phyloP scores from a whole-genome alignment of 1,140 invertebrate species.

The Reticulitermes speratus region DNA sequence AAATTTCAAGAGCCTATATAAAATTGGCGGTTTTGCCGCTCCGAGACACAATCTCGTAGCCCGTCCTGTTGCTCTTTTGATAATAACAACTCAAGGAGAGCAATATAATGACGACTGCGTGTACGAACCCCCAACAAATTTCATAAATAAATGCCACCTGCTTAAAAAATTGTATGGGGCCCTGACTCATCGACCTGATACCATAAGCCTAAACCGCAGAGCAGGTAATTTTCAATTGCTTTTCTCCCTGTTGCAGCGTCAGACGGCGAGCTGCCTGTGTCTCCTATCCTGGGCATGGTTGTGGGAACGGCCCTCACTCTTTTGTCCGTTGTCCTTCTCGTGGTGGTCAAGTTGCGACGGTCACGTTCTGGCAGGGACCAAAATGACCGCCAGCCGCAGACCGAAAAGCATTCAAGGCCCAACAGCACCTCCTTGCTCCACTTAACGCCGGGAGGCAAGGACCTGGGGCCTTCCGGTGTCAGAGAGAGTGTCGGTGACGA shows the following conservation, averaged over 20 bases:
- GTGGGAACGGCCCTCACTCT: constrained; percentile 55
- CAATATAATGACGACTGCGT: too few relatives aligned
- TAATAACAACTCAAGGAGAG: too few relatives aligned
- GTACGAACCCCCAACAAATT: too few relatives aligned
- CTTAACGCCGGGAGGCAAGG: background rate
- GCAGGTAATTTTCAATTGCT: too few relatives aligned
- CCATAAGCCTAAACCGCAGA: too few relatives aligned
- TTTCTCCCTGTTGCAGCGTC: constrained; percentile 47
- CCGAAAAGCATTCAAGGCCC: constrained; percentile 20
- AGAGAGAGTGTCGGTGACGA: constrained; percentile 49
- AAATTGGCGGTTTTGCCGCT: too few relatives aligned
- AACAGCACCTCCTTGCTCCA: constrained; percentile 23
- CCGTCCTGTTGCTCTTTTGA: too few relatives aligned
- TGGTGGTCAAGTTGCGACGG: constrained; percentile 52
- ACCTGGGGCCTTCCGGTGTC: background rate
- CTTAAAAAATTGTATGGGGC: too few relatives aligned
- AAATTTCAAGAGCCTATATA: too few relatives aligned
- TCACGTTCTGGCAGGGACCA: constrained; percentile 40
- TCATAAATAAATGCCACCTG: too few relatives aligned
- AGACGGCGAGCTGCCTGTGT: constrained; percentile 54
- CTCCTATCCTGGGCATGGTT: constrained; percentile 55
- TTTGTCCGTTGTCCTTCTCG: constrained; percentile 52
- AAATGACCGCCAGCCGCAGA: constrained; percentile 28
- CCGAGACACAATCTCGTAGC: too few relatives aligned
- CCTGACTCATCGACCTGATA: too few relatives aligned